Conservation (phyloP, 2,113 vertebrate genomes). For the Climacteris rufus region DNA sequence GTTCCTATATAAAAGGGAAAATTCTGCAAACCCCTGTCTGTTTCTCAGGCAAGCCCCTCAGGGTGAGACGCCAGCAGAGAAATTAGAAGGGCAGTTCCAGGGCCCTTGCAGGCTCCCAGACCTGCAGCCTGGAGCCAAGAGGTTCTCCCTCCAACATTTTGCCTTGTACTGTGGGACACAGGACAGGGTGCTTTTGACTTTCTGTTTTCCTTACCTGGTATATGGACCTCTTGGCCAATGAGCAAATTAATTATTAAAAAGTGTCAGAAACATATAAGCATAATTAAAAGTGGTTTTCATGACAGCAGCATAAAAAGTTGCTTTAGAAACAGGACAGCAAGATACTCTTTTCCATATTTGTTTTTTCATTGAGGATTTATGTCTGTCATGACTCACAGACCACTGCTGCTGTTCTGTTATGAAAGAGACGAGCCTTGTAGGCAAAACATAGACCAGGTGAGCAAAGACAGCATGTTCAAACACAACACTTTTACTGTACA, state of each 20-base stretch:
- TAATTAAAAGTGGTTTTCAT: neutral
- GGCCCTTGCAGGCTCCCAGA: neutral
- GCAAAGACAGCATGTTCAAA: neutral
- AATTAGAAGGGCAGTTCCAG: neutral
- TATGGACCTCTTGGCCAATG: neutral
- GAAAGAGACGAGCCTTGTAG: neutral
- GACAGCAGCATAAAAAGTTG: neutral
- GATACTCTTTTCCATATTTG: neutral
- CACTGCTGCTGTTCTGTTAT: neutral
- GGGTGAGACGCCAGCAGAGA: neutral
- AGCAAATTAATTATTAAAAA: neutral
- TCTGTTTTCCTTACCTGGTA: neutral
- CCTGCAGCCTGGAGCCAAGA: accelerated
- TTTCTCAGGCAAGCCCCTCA: neutral
- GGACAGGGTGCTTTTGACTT: neutral
- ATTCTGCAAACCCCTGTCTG: neutral
- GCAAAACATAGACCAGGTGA: neutral
- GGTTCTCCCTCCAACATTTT: neutral
- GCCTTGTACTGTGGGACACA: neutral
- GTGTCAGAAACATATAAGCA: neutral
- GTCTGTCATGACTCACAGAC: neutral
- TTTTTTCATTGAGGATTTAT: neutral
- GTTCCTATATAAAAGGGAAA: neutral
- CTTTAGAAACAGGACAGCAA: neutral
- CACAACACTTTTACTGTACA: neutral